Percentiles rank a stretch among this genome's conserved stretches.
Conservation (phyloP, 2,888 invertebrate genomes). For the Hoplodrina ambigua region DNA sequence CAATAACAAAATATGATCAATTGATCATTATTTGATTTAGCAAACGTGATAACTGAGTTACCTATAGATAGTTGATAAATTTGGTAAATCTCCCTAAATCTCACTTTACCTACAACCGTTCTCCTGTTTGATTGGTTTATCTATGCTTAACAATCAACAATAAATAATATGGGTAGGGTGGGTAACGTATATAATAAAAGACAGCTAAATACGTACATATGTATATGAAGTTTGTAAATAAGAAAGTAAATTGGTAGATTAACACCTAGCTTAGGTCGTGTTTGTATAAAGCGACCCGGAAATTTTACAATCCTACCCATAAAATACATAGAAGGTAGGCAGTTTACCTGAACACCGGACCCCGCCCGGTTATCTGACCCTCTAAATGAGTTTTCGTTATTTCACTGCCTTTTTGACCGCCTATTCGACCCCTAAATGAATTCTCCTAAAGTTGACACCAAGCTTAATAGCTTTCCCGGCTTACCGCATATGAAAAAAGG, state of each 20-base stretch:
- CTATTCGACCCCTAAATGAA: constrained; percentile 61
- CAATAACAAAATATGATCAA: no score
- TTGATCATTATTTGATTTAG: not conserved
- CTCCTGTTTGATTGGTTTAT: not conserved
- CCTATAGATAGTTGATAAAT: no score
- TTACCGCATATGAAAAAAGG: constrained; percentile 50
- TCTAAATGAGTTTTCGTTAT: constrained; percentile 67
- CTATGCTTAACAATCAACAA: not conserved
- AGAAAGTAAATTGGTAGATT: constrained; percentile 23
- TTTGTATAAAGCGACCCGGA: constrained; percentile 6
- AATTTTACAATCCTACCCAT: constrained; percentile 31
- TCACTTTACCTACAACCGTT: not conserved
- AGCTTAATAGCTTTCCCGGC: constrained; percentile 53
- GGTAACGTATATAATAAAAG: not conserved
- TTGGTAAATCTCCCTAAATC: no score
- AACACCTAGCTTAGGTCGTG: constrained; percentile 29
- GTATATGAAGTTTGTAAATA: constrained; percentile 17
- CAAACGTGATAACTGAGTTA: not conserved
- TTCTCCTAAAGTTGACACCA: constrained; percentile 60
- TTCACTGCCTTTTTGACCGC: constrained; percentile 56
- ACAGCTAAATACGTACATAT: not conserved
- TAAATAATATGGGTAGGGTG: not conserved
- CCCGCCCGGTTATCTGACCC: constrained; percentile 59
- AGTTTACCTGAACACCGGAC: constrained; percentile 56
- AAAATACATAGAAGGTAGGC: constrained; percentile 30